Evolutionary conservation across 2,888 invertebrate genomes (phyloP), one percentile per base, ranked within the genome.

Genomic region (Mimachlamys varia): DNA sequence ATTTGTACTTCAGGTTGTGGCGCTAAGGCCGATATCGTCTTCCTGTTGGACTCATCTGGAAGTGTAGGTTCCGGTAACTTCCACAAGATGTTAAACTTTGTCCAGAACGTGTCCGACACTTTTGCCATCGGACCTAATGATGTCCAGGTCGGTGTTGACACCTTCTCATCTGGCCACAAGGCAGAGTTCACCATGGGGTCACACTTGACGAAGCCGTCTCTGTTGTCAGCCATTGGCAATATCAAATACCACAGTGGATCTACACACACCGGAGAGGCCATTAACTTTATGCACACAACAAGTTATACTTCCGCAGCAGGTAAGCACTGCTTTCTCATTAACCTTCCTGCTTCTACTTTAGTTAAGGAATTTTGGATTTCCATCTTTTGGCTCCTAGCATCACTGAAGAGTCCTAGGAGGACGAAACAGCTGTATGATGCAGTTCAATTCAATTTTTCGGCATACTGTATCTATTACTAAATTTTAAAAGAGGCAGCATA

Each of bases 21-120:
- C 0, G 94, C 94, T 17, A 92, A 94, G 91, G 95, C 95, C n/a
- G 95, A 95, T 88, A 94, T 95, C 87, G 94, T 95, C 27, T 95
- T 95, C 92, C 92, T 95, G 19, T 91, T 95, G 90, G 95, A 95
- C 76, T 94, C 95, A 22, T 95, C 95, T 13, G 95, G 95, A 19
- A 95, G 94, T 88, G 95, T 95, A 7, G 94, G 94, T 1, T 90
- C 93, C 0, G n/a, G 89, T 87, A 95, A 95, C 92, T 95, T 95
- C 93, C 88, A 94, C 89, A 95, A 95, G 90, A 94, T 95, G 93
- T 89, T 93, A 87, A 89, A 88, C 12, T 95, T 95, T 88, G 95
- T 95, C 19, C 90, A 94, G 53, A 93, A 94, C 89, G 92, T 95
- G 22, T 92, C 94, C 44, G 92, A 92, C 49, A 92, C 93, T 88